Evolutionary conservation across 2,888 invertebrate species (phyloP).

Genomic region (Cryptosula pallasiana): DNA sequence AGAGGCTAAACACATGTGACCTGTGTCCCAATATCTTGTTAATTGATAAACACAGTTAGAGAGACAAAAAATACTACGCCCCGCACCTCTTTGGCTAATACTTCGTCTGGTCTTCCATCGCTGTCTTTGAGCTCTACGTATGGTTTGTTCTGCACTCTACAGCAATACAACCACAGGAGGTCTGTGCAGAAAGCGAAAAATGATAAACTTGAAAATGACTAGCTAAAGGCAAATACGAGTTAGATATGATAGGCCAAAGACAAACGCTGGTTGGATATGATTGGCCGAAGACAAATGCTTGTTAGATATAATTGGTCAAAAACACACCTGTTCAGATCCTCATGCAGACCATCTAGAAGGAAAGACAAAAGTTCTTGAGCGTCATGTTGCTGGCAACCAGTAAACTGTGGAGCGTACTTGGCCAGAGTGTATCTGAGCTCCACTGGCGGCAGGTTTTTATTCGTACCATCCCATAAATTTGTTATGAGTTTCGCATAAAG

Average conservation of each 20-base stretch:
- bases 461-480: conserved; percentile 75
- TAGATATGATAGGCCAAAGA: too few relatives aligned
- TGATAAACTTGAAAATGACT: too few relatives aligned
- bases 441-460: conserved; percentile 78
- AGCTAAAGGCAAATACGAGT: too few relatives aligned
- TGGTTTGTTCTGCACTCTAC: conserved; percentile 66
- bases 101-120: conserved; percentile 70
- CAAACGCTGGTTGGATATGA: too few relatives aligned
- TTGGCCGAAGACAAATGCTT: too few relatives aligned
- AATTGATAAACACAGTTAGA: too few relatives aligned
- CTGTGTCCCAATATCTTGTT: too few relatives aligned
- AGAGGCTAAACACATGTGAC: too few relatives aligned
- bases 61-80: too few relatives aligned
- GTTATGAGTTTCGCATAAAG: conserved; percentile 68
- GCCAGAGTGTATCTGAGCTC: conserved; percentile 78
- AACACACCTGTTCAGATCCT: conserved; percentile 69
- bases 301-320: too few relatives aligned
- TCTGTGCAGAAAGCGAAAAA: too few relatives aligned
- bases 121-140: conserved; percentile 71
- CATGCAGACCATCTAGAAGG: conserved; percentile 83
- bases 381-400: conserved; percentile 87
- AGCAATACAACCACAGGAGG: too few relatives aligned
- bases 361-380: conserved; percentile 88
- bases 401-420: conserved; percentile 78
- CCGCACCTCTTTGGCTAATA: conserved; percentile 58